Evolutionary conservation across 1,140 invertebrate genomes (phyloP).

Genomic region (Chrysopa pallens): DNA sequence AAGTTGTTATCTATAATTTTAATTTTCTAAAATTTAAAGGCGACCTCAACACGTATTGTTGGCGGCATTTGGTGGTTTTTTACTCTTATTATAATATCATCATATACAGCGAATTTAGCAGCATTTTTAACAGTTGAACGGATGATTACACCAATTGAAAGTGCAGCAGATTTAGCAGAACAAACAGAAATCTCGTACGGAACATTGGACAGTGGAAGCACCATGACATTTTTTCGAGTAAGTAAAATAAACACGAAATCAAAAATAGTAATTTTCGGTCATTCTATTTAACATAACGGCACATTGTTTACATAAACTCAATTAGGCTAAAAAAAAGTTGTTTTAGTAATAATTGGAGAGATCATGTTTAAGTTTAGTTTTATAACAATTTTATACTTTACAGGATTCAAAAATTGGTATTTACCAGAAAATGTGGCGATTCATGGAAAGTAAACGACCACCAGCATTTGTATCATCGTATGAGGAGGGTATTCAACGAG

Average conservation of each 20-base stretch:
- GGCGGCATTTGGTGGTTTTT: slow-evolving; percentile 99
- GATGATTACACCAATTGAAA: slow-evolving; percentile 94
- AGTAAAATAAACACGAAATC: slow-evolving; percentile 14
- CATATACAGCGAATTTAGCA: slow-evolving; percentile 92
- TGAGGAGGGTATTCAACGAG: slow-evolving; percentile 71
- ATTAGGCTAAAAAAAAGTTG: too few species aligned
- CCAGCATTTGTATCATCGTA: slow-evolving; percentile 77
- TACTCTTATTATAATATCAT: slow-evolving; percentile 94
- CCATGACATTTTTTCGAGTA: slow-evolving; percentile 92
- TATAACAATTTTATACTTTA: too few species aligned
- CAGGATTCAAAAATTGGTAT: slow-evolving; percentile 90
- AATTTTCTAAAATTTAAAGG: slow-evolving; percentile 28
- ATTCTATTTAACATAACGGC: too few species aligned
- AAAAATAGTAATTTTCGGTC: too few species aligned
- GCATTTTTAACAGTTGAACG: slow-evolving; percentile 94
- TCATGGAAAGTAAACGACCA: slow-evolving; percentile 71
- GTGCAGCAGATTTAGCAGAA: slow-evolving; percentile 81
- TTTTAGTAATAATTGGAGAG: too few species aligned
- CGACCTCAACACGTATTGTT: slow-evolving; percentile 82
- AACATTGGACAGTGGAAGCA: slow-evolving; percentile 81
- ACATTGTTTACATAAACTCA: too few species aligned
- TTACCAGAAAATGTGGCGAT: slow-evolving; percentile 94
- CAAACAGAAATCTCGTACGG: slow-evolving; percentile 91
- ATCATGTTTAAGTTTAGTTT: too few species aligned
- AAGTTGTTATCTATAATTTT: too few species aligned